A percentile compares a stretch with the other conserved stretches of the same genome.
Conservation (phyloP, 2,113 vertebrate species). For the Oncorhynchus tshawytscha region DNA sequence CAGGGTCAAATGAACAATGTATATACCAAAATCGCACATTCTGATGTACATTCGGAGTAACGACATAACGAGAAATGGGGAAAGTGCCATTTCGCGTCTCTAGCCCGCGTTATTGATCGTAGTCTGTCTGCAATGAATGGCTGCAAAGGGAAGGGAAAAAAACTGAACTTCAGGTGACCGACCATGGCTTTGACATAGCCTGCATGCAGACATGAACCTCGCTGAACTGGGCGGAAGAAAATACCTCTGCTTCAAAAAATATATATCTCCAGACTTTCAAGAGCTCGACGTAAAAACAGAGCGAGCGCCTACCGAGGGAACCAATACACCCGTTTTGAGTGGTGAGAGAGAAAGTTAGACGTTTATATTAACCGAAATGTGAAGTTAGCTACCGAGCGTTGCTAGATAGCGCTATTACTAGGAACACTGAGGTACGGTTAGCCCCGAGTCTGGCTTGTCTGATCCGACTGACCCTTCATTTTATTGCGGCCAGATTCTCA, state of each 20-base stretch:
- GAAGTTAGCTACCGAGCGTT: conserved; percentile 64
- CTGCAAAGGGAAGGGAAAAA: conserved; percentile 75
- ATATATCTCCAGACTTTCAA: conserved; percentile 59
- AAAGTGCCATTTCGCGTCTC: conserved; percentile 44
- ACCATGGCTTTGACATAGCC: conserved; percentile 82
- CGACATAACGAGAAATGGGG: not conserved
- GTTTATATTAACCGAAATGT: conserved; percentile 69
- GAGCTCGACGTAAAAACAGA: conserved; percentile 57
- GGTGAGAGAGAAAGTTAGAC: conserved; percentile 77
- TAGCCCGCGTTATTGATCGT: conserved; percentile 76
- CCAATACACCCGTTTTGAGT: conserved; percentile 51
- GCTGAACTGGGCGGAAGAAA: conserved; percentile 64
- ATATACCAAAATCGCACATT: conserved; percentile 6
- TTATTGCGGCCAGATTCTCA: conserved; percentile 85
- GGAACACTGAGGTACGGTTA: conserved; percentile 68
- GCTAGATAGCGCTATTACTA: conserved; percentile 76
- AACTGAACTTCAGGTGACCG: conserved; percentile 98
- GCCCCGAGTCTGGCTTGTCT: conserved; percentile 80
- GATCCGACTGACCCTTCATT: conserved; percentile 90
- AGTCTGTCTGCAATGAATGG: conserved; percentile 84
- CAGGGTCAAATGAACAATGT: conserved; percentile 68
- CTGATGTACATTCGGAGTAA: not conserved
- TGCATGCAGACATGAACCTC: conserved; percentile 70
- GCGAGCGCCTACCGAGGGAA: conserved; percentile 35
- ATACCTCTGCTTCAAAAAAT: conserved; percentile 56